phyloP scores from a whole-genome alignment of 2,888 invertebrate genomes.

The Tortricodes alternella region DNA sequence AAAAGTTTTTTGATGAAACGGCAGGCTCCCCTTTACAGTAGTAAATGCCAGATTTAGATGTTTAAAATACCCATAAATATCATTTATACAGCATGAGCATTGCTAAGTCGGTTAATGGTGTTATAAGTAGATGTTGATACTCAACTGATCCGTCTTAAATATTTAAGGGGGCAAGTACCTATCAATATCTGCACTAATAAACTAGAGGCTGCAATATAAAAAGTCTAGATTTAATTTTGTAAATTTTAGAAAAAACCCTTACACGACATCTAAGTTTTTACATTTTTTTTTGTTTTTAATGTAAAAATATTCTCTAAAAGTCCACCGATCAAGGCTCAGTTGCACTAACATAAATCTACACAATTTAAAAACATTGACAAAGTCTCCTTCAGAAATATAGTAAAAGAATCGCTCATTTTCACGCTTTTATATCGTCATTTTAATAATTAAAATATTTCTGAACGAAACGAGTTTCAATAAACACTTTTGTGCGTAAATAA shows the following conservation, averaged over 20 bases:
- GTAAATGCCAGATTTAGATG: no score
- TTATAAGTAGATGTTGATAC: not conserved
- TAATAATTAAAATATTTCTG: conserved; percentile 1
- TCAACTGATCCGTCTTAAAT: not conserved
- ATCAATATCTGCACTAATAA: conserved; percentile 15
- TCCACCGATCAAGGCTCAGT: conserved; percentile 16
- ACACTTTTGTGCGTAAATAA: conserved; percentile 36
- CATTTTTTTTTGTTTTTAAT: conserved; percentile 9
- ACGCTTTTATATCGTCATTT: no score
- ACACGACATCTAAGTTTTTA: conserved; percentile 7
- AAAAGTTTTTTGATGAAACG: no score
- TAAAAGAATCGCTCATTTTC: no score
- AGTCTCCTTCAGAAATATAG: no score
- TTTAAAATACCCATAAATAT: no score
- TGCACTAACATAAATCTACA: conserved; percentile 10
- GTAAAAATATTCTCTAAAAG: conserved; percentile 30
- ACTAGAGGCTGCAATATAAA: conserved; percentile 25
- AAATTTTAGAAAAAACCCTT: conserved; percentile 29
- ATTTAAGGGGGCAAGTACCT: conserved; percentile 5
- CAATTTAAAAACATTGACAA: not conserved
- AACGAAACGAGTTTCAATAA: conserved; percentile 9
- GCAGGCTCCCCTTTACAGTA: no score
- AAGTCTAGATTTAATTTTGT: conserved; percentile 31
- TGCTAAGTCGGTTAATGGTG: not conserved
- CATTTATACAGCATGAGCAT: no score